phyloP scores from a whole-genome alignment of 2,113 vertebrate species.

The Mesoclemmys tuberculata region DNA sequence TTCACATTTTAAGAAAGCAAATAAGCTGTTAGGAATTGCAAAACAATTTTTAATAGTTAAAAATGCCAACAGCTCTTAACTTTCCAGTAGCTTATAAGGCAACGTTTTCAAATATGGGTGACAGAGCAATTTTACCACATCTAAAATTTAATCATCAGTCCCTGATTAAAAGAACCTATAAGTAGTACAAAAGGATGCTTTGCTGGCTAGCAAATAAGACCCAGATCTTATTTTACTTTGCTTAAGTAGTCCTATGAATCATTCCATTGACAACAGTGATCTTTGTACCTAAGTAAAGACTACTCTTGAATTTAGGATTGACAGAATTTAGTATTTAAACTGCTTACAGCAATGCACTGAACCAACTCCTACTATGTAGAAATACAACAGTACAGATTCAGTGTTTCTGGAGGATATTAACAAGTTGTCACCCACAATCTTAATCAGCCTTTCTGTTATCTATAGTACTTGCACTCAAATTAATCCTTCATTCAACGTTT shows the following conservation, averaged over 20 bases:
- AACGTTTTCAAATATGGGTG: not conserved
- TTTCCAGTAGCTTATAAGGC: conserved; percentile 46
- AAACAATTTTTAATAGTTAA: not conserved
- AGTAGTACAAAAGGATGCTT: not conserved
- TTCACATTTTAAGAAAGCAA: conserved; percentile 33
- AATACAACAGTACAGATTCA: not conserved
- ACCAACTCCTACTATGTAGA: not conserved
- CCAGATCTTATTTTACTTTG: not conserved
- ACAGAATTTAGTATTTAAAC: conserved; percentile 14
- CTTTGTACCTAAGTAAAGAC: conserved; percentile 10
- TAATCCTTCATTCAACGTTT: not conserved
- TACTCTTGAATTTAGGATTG: not conserved
- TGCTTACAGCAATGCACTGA: conserved; percentile 8
- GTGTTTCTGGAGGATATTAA: not conserved
- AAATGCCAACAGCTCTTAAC: not conserved
- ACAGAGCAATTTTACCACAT: not conserved
- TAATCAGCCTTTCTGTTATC: not conserved
- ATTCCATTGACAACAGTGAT: not conserved
- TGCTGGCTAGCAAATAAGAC: not conserved
- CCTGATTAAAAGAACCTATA: not conserved
- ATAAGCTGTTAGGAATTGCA: not conserved
- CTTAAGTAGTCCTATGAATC: not conserved
- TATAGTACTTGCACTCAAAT: not conserved
- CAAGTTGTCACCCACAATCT: not conserved
- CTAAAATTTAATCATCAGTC: not conserved